These are phyloP conservation scores for western clawed frog (Xenopus tropicalis) DNA, from an alignment of 2,113 vertebrate species.

Conservation along the genomic window UCB_Xtro_10.0 CM004449.2:78488001-78488500, in stretches of 20 bases:
- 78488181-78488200: constrained; percentile 63
- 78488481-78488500: too few relatives aligned
- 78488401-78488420: neutral
- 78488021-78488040: constrained; percentile 13
- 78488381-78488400: neutral
- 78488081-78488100: constrained; percentile 2
- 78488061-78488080: neutral
- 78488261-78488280: neutral
- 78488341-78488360: neutral
- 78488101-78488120: constrained; percentile 55
- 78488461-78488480: neutral
- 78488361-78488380: neutral
- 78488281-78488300: neutral
- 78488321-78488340: neutral
- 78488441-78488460: neutral
- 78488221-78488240: constrained; percentile 26
- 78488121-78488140: constrained; percentile 75
- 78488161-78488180: constrained; percentile 64
- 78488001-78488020: neutral
- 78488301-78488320: neutral
- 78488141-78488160: constrained; percentile 74
- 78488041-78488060: constrained; percentile 5
- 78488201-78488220: constrained; percentile 62
- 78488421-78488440: too few relatives aligned
- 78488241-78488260: constrained; percentile 12